Conservation (phyloP, 2,888 invertebrate species). For the Pterostichus madidus region DNA sequence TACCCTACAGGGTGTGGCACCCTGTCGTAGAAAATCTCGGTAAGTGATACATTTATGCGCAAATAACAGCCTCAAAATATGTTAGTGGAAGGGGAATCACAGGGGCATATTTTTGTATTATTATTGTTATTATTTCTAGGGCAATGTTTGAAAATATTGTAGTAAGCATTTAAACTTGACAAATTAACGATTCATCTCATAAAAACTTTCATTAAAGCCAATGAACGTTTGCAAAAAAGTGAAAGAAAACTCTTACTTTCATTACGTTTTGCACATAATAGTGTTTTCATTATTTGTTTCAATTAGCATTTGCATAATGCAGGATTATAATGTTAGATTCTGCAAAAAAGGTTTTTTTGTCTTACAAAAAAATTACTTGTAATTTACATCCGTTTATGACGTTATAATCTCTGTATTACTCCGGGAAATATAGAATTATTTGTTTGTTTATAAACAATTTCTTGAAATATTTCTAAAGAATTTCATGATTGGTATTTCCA, state of each 20-base stretch:
- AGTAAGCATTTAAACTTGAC: neutral
- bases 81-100: too few relatives aligned
- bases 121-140: too few relatives aligned
- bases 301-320: conserved; percentile 26
- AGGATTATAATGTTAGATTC: neutral
- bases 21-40: too few relatives aligned
- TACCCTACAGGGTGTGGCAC: too few relatives aligned
- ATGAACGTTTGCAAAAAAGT: conserved; percentile 55
- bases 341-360: too few relatives aligned
- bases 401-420: too few relatives aligned
- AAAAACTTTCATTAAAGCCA: conserved; percentile 61
- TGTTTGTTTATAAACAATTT: neutral
- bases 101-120: too few relatives aligned
- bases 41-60: too few relatives aligned
- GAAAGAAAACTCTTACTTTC: conserved; percentile 61
- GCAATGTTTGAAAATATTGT: too few relatives aligned
- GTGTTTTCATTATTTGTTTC: neutral
- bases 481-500: conserved; percentile 28
- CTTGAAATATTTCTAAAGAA: neutral
- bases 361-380: too few relatives aligned
- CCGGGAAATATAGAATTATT: neutral
- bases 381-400: too few relatives aligned
- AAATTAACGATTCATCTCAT: conserved; percentile 51
- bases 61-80: too few relatives aligned
- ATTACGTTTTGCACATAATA: conserved; percentile 39